Evolutionary conservation across 2,888 invertebrate genomes (phyloP).

Genomic region (Hydriomena furcata): DNA sequence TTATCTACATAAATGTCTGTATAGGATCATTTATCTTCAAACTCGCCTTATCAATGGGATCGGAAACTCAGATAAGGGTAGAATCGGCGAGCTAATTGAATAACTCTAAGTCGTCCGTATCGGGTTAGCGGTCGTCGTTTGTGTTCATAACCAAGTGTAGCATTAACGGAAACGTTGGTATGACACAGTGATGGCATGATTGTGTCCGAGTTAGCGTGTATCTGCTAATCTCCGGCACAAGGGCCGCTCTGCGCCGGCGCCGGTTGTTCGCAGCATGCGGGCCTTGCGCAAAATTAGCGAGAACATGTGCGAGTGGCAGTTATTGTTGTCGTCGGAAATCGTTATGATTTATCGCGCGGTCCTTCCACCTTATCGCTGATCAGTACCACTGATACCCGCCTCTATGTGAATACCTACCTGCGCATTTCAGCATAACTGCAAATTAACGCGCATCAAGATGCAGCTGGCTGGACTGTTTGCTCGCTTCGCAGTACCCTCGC

Average conservation of each 20-base stretch:
- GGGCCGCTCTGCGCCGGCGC: constrained; percentile 32
- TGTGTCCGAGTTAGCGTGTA: constrained; percentile 30
- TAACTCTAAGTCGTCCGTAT: constrained; percentile 29
- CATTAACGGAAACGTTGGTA: constrained; percentile 37
- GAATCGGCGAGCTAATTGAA: constrained; percentile 28
- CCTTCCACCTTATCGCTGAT: constrained; percentile 45
- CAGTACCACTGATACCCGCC: constrained; percentile 41
- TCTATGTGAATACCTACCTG: constrained; percentile 31
- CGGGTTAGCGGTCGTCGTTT: constrained; percentile 28
- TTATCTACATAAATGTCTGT: constrained; percentile 30
- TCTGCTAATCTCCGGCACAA: constrained; percentile 24
- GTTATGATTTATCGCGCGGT: constrained; percentile 60
- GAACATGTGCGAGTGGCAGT: constrained; percentile 63
- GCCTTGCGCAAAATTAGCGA: constrained; percentile 60
- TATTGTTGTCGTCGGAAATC: constrained; percentile 53
- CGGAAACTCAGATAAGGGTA: constrained; percentile 29
- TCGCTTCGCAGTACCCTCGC: constrained; percentile 19
- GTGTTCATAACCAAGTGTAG: constrained; percentile 29
- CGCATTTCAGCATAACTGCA: constrained; percentile 36
- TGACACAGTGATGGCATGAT: constrained; percentile 33
- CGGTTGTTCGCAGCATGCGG: constrained; percentile 59
- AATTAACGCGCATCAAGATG: constrained; percentile 36
- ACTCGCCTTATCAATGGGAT: constrained; percentile 32
- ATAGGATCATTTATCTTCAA: constrained; percentile 33
- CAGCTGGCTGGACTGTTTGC: constrained; percentile 15